Percentiles rank a stretch among this genome's conserved stretches.
phyloP scores from a whole-genome alignment of 37 sponge, comb jelly and placozoan species.

The Axinella damicornis region DNA sequence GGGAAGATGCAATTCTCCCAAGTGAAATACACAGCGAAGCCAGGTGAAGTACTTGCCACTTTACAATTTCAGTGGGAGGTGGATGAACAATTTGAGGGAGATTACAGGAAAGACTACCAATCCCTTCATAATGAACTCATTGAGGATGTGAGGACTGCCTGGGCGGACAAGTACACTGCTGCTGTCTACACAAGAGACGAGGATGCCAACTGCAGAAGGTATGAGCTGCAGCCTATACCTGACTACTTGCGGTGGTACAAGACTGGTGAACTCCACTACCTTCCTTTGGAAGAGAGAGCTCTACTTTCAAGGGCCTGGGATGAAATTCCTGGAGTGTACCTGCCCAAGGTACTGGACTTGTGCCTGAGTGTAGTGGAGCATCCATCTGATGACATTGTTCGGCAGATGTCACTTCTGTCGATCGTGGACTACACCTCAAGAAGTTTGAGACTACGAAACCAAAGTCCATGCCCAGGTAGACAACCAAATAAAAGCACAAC shows the following conservation, averaged over 20 bases:
- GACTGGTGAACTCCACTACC: no score
- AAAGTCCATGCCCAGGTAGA: not conserved
- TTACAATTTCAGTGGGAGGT: not conserved
- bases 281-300: not conserved
- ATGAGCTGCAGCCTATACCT: no score
- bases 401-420: not conserved
- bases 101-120: slow-evolving; percentile 1
- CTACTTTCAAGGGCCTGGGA: not conserved
- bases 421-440: not conserved
- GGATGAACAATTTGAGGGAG: not conserved
- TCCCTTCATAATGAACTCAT: not conserved
- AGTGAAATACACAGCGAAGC: not conserved
- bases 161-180: slow-evolving; percentile 14
- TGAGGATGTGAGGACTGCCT: not conserved
- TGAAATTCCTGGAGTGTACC: not conserved
- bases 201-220: no score
- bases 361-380: not conserved
- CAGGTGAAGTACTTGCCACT: not conserved
- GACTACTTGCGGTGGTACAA: no score
- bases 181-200: not conserved
- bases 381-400: not conserved
- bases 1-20: not conserved
- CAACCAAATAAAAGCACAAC: no score
- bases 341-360: slow-evolving; percentile 9
- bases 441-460: not conserved